Conservation (phyloP, 2,797 vertebrate species). For the Austrolebias charrua region DNA sequence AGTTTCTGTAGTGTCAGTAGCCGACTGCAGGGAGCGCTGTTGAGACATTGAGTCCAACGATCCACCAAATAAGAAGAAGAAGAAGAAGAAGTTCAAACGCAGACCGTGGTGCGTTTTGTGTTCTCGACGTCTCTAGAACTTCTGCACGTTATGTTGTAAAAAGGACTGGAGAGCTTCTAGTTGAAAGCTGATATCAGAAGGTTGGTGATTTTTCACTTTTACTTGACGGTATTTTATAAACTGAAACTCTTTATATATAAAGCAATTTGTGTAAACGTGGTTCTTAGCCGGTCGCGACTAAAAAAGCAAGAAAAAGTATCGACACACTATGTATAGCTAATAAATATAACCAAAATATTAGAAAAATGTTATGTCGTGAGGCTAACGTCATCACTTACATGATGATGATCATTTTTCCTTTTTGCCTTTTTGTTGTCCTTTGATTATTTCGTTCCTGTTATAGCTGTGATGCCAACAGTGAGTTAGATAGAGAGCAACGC, state of each 20-base stretch:
- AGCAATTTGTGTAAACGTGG: too few species aligned
- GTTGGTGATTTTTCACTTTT: conserved; percentile 2
- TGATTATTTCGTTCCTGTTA: background rate
- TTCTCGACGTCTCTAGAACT: background rate
- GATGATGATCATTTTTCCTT: rapidly evolving
- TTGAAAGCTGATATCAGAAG: background rate
- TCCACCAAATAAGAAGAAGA: background rate
- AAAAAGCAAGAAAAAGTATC: conserved; percentile 1
- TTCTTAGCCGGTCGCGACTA: background rate
- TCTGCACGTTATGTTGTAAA: conserved; percentile 39
- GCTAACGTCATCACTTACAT: rapidly evolving
- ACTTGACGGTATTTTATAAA: too few species aligned
- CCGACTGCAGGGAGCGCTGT: background rate
- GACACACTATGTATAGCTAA: background rate
- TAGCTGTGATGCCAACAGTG: conserved; percentile 41
- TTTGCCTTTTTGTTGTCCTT: rapidly evolving
- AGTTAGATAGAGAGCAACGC: too few species aligned
- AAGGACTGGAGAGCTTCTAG: rapidly evolving
- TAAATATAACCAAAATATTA: background rate
- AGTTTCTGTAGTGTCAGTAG: background rate
- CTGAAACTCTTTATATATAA: too few species aligned
- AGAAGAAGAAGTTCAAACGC: background rate
- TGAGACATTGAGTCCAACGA: rapidly evolving
- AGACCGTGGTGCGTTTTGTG: background rate
- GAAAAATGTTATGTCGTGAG: background rate